Base-by-base conservation (phyloP, 2,113 vertebrate species). In the Pseudopipra pipra region DNA sequence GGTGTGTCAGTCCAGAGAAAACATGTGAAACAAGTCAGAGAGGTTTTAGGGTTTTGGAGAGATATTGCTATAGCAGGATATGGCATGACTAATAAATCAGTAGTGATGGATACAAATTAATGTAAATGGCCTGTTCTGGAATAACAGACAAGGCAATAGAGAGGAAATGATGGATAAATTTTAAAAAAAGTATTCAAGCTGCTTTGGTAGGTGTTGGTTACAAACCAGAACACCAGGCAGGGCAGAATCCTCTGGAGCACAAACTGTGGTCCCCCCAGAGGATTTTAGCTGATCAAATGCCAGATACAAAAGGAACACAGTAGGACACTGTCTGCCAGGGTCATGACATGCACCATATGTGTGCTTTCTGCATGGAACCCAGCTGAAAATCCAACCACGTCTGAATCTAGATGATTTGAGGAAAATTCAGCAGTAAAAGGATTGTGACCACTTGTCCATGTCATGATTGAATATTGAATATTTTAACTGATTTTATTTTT, bases 111-210 rank as follows among this genome's bases (percentile, higher is more conserved):
- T 81, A 93, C 3, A 93, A 90, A 95, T 92, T 77, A 84, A 80
- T 59, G 44, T 15, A 87, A 93, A 90, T 47, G 19, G 24, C 33
- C 44, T 59, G 55, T 81, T 92, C 92, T 90, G 91, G 55, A 84
- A 93, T 28, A 92, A 71, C 80, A 95, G 79, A 47, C 76, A 71
- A 75, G 43, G 56, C 30, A 95, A 78, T n/a, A 41, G 73, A 86
- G 73, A 90, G 94, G 95, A 97, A 97, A 96, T 89, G 76, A 13
- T 84, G 19, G 23, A 67, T 63, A 92, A 93, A 95, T 93, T 90
- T 68, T 54, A 81, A 43, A 65, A 54, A 87, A 35, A 68, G 4
- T 14, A 51, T 28, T 23, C 72, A 74, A 24, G 39, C 79, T 90
- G 56, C 23, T 52, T 90, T 6, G 2, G 65, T 66, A 92, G 93